These are phyloP conservation scores for Pionites leucogaster DNA, from an alignment of 2,113 vertebrate species.

Conservation along the genomic window DNA sequence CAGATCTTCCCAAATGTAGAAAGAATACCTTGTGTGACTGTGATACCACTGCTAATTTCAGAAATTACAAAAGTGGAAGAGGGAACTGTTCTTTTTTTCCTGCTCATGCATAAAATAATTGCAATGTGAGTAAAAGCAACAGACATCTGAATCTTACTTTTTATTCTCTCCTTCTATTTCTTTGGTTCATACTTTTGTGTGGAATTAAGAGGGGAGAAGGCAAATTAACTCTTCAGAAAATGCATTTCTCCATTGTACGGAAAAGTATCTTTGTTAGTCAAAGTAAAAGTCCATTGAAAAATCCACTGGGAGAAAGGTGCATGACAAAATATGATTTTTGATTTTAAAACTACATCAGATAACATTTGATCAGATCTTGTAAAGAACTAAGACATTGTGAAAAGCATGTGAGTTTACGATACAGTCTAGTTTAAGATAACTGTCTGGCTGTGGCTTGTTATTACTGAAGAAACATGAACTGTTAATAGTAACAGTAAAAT, in stretches of 20 bases:
- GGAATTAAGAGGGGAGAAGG: background rate
- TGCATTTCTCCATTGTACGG: background rate
- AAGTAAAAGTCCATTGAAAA: background rate
- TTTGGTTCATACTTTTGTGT: background rate
- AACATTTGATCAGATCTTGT: background rate
- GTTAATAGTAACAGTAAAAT: background rate
- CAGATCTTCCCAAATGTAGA: background rate
- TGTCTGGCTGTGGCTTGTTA: background rate
- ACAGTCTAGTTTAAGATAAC: background rate
- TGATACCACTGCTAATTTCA: background rate
- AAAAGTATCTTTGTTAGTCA: background rate
- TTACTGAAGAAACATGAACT: background rate
- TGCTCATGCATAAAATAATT: background rate
- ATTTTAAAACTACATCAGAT: background rate
- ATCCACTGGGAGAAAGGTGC: background rate
- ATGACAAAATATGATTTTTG: background rate
- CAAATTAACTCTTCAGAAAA: background rate
- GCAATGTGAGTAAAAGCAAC: background rate
- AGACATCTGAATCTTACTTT: background rate
- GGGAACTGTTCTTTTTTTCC: background rate
- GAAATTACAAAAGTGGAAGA: background rate
- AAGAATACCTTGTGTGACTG: background rate
- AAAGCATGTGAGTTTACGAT: background rate
- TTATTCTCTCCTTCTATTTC: background rate
- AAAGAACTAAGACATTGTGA: background rate